These are phyloP conservation scores for Gorilla gorilla DNA, from an alignment of 2,113 vertebrate species.

Conservation along the genomic window DNA sequence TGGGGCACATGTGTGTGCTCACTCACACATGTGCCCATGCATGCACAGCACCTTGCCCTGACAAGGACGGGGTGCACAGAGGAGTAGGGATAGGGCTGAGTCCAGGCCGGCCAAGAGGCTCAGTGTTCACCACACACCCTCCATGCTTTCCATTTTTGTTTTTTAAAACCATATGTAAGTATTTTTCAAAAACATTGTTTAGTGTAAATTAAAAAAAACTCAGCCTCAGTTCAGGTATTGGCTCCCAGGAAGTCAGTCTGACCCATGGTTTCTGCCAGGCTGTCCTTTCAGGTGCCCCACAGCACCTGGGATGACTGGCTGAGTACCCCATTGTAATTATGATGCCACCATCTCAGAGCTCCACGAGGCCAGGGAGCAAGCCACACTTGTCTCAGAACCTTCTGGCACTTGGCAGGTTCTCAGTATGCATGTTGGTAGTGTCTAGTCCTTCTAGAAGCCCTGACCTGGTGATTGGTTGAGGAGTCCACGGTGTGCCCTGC, in stretches of 20 bases:
- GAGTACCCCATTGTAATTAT: not conserved
- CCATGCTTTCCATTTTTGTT: not conserved
- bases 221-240: not conserved
- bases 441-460: not conserved
- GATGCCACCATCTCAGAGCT: not conserved
- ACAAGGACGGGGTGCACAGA: too few relatives aligned
- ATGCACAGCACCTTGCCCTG: not conserved
- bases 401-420: not conserved
- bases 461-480: not conserved
- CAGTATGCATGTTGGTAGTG: not conserved
- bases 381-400: not conserved
- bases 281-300: not conserved
- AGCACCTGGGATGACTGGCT: not conserved
- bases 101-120: not conserved
- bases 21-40: not conserved
- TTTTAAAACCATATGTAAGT: not conserved
- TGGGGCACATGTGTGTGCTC: fast-evolving
- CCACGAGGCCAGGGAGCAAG: not conserved
- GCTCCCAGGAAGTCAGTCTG: not conserved
- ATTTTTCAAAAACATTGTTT: not conserved
- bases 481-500: not conserved
- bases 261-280: not conserved
- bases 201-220: not conserved
- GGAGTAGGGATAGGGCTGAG: not conserved
- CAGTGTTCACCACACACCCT: not conserved